phyloP scores from a whole-genome alignment of 2,113 vertebrate genomes.

The Hylia prasina region DNA sequence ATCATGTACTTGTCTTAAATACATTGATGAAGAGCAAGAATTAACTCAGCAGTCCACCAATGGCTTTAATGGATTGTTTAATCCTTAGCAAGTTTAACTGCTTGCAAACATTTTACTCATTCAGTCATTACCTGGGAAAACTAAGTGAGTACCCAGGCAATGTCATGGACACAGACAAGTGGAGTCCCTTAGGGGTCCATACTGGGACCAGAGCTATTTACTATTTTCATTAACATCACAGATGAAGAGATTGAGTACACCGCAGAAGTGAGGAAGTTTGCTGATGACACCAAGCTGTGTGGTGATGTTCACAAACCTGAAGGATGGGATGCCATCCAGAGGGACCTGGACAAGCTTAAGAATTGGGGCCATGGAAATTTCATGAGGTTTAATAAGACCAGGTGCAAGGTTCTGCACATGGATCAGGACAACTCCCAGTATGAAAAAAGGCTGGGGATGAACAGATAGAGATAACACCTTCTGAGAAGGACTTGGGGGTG shows the following conservation, averaged over 20 bases:
- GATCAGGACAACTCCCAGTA: not conserved
- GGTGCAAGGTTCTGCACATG: accelerated
- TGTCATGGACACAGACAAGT: not conserved
- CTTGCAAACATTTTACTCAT: not conserved
- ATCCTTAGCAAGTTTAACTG: not conserved
- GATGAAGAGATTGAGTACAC: accelerated
- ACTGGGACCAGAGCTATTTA: not conserved
- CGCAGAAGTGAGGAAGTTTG: not conserved
- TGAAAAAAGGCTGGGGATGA: not conserved
- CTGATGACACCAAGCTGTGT: not conserved
- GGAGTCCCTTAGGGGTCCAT: accelerated
- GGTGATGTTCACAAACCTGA: not conserved
- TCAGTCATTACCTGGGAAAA: not conserved
- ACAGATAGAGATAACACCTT: accelerated
- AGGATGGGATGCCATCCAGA: not conserved
- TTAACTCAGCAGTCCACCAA: not conserved
- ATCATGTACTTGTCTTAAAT: not conserved
- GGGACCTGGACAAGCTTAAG: not conserved
- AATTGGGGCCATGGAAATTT: not conserved
- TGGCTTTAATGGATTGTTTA: not conserved
- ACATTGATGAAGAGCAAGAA: not conserved
- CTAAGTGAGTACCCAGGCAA: not conserved
- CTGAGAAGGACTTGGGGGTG: not conserved
- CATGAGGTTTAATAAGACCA: not conserved
- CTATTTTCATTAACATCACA: not conserved